Evolutionary conservation across 1,140 invertebrate genomes (phyloP), one percentile per base, ranked within the genome.

Genomic region (Platyura marginata): DNA sequence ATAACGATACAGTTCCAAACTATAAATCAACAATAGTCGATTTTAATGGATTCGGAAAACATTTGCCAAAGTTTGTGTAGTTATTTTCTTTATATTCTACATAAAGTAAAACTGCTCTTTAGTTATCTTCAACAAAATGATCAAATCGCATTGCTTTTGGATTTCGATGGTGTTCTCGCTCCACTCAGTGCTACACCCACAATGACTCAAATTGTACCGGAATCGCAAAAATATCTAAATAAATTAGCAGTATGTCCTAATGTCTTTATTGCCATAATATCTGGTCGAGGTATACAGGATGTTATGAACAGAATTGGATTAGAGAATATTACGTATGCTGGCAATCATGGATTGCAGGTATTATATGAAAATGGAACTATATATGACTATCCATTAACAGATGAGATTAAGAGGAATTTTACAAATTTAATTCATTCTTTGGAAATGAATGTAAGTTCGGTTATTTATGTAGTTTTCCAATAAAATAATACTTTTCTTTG

Each of bases 141-240:
- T 45, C 86, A 85, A 56, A 57, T 90, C 46, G 84, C 83, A 0
- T 63, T 92, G 0, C 63, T 91, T 0, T 59, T 92, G 44, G 87
- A 92, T 61, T 92, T 90, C 57, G 88, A 92, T 57, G 88, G 87
- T 15, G 91, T 87, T 1, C 58, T 91, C 45, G 83, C 86, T 1
- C 83, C 86, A 1, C 81, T 92, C 49, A 81, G 83, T 0, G 77
- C 81, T 1, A 85, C 89, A 65, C 87, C 86, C 0, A 80, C 87
- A 57, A 65, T 89, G 22, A 86, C 88, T 8, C 75, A 77, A 13
- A 67, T 91, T 43, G 81, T 84, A 0, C 54, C 72, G 1, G 83
- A 89, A 58, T 84, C 86, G 4, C 85, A 84, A 49, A 72, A 79
- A 44, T 77, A 81, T 16, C 61, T 90, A 9, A 77, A 82, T 52